Percentiles rank a stretch among this genome's conserved stretches.
phyloP scores from a whole-genome alignment of 1,140 invertebrate genomes.

The Nomia melanderi region DNA sequence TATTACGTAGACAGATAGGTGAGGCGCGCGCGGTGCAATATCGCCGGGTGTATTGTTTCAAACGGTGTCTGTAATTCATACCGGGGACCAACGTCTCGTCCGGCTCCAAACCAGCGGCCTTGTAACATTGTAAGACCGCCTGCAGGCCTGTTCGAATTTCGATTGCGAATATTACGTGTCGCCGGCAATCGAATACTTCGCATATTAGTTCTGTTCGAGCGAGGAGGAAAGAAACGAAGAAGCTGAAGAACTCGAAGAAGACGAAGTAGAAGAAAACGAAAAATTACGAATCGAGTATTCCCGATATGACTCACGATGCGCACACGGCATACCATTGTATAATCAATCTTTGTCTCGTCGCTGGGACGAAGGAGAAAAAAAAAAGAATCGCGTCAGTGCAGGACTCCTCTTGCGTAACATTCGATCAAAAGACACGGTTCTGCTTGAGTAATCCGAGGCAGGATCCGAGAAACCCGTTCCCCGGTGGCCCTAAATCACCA shows the following conservation, averaged over 20 bases:
- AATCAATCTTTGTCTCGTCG: conserved; percentile 32
- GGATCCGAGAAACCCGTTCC: too few relatives aligned
- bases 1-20: conserved; percentile 23
- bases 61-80: conserved; percentile 71
- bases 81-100: conserved; percentile 53
- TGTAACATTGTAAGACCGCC: conserved; percentile 51
- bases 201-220: conserved; percentile 37
- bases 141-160: conserved; percentile 66
- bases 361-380: too few relatives aligned
- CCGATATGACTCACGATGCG: conserved; percentile 15
- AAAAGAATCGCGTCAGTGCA: not conserved
- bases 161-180: conserved; percentile 68
- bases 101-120: conserved; percentile 65
- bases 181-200: conserved; percentile 61
- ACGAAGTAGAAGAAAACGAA: not conserved
- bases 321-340: conserved; percentile 22
- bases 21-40: conserved; percentile 51
- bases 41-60: conserved; percentile 70
- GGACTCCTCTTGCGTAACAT: conserved; percentile 13
- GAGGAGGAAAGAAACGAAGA: conserved; percentile 1
- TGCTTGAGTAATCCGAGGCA: not conserved
- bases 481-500: too few relatives aligned
- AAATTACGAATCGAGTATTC: conserved; percentile 18
- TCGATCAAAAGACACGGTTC: not conserved
- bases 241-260: conserved; percentile 13